Evolutionary conservation across 2,113 vertebrate genomes (phyloP), one percentile per base, ranked within the genome.

Genomic region (Tragulus kanchil): DNA sequence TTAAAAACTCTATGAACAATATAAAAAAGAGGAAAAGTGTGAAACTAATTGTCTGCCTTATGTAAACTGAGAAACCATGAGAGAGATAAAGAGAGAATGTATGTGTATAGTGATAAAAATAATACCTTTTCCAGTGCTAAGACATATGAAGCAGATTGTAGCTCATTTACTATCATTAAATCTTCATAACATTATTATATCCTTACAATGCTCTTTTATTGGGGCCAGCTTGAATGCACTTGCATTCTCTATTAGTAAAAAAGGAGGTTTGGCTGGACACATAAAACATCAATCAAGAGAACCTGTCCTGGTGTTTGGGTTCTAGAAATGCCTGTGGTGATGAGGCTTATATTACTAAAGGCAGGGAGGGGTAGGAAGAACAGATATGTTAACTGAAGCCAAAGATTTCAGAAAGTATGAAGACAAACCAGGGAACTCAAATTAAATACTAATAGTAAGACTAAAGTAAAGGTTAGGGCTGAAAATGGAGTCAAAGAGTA

Each of bases 31-130:
- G 4, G 77, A 87, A 96, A 86, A 8, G 31, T 48, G 5, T 25
- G 19, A 5, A 67, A 54, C 3, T 90, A 77, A n/a, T 75, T 89
- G 15, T 83, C 25, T 85, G 45, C 11, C 45, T 17, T 71, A 14
- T 6, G 14, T 79, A 97, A 96, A 97, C 21, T 31, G 19, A 98
- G 93, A 96, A 96, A 69, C 8, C 67, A 77, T 17, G 8, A n/a
- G 45, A 88, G 15, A 71, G 14, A 54, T 21, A 88, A 16, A 13
- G 23, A 88, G 16, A 84, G 67, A 77, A 77, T 67, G 11, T 45
- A 25, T 52, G 8, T 50, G 7, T 10, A 89, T 11, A 28, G 36
- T 58, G 16, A 52, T 58, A 69, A 64, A 91, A 93, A 36, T 12
- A 54, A 52, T 16, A 16, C 8, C 14, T 84, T 84, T 69, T 54